Evolutionary conservation across 2,113 vertebrate species (phyloP).

Genomic region (Pachypanchax playfairii): DNA sequence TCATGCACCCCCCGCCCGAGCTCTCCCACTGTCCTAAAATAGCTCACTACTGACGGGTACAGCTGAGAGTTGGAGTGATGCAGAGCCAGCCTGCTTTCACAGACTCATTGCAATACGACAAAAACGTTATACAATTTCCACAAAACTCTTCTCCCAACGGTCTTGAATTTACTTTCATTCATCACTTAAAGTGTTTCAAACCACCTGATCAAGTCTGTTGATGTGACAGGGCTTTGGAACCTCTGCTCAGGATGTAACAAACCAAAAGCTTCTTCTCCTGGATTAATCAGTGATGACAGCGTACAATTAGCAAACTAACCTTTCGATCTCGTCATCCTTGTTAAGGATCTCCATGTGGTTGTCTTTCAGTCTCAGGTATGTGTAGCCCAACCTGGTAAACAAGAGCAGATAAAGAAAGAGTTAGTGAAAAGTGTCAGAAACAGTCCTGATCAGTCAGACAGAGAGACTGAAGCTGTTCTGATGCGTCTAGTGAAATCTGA

Average conservation of each 20-base stretch:
- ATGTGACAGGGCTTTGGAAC: constrained; percentile 14
- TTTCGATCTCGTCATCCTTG: constrained; percentile 90
- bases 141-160: constrained; percentile 28
- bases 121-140: constrained; percentile 37
- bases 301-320: constrained; percentile 75
- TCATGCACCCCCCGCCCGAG: not conserved
- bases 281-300: constrained; percentile 40
- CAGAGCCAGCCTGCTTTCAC: constrained; percentile 20
- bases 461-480: not conserved
- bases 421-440: not conserved
- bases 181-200: constrained; percentile 28
- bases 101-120: constrained; percentile 40
- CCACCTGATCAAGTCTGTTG: constrained; percentile 16
- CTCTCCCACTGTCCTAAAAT: constrained; percentile 54
- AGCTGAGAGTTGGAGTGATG: constrained; percentile 45
- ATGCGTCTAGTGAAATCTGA: too few relatives aligned
- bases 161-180: constrained; percentile 15
- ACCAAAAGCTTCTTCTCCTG: constrained; percentile 15
- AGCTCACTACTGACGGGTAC: constrained; percentile 61
- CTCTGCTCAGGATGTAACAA: constrained; percentile 25
- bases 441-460: not conserved
- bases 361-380: constrained; percentile 92
- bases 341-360: constrained; percentile 95
- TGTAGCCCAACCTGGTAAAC: constrained; percentile 88
- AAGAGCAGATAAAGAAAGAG: constrained; percentile 23